Conservation (phyloP, 64 coral and sea anemone species). For the Cladopsammia gracilis region DNA sequence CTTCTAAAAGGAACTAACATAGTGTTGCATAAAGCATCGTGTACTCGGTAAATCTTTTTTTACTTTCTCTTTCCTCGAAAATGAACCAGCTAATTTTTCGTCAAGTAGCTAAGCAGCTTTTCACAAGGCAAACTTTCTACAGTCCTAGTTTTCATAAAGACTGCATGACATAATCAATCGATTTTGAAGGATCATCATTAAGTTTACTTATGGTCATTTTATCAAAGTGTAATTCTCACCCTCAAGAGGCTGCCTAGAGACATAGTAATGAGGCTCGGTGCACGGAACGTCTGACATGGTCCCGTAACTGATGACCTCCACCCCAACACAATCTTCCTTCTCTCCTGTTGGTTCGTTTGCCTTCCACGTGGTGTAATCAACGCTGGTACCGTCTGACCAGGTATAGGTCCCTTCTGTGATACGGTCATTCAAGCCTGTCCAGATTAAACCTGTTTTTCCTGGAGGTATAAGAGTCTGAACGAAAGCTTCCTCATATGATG, state of each 20-base stretch:
- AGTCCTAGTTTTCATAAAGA: no score
- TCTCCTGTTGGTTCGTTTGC: conserved; percentile 64
- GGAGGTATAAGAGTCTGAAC: conserved; percentile 8
- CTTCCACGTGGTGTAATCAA: conserved; percentile 84
- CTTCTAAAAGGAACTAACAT: no score
- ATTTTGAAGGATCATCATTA: neutral
- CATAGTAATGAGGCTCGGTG: conserved; percentile 77
- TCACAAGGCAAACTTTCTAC: no score
- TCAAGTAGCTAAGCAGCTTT: no score
- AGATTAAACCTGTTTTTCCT: conserved; percentile 25
- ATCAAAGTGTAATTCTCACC: conserved; percentile 34
- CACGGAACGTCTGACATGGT: conserved; percentile 85
- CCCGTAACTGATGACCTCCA: conserved; percentile 55
- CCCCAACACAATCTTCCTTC: conserved; percentile 70
- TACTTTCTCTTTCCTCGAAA: no score
- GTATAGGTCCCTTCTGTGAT: conserved; percentile 75
- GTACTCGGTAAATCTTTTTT: no score
- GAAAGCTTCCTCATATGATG: conserved; percentile 38
- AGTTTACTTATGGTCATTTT: neutral
- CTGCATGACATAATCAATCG: no score
- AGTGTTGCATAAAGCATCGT: no score
- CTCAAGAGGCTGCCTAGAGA: conserved; percentile 79
- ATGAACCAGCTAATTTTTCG: no score
- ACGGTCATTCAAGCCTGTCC: conserved; percentile 82
- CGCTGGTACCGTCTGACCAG: conserved; percentile 75